Conservation (phyloP, 2,113 vertebrate genomes). For the Megaceryle maxima region DNA sequence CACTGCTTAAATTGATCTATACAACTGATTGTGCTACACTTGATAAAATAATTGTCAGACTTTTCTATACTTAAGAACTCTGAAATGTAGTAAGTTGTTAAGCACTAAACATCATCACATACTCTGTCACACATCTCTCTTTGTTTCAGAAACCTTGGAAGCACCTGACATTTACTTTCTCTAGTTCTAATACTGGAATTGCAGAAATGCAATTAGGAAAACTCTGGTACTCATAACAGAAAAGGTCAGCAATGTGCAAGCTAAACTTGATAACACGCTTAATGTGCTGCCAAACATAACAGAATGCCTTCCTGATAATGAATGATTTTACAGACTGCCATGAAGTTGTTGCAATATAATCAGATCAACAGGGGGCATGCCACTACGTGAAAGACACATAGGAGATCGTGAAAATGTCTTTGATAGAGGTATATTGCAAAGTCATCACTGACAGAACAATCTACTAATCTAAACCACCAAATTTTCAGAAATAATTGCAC, state of each 20-base stretch:
- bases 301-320: constrained; percentile 42
- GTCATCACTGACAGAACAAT: neutral
- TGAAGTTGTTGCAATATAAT: constrained; percentile 33
- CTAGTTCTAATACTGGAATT: constrained; percentile 21
- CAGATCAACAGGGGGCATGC: constrained; percentile 37
- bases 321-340: constrained; percentile 45
- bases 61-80: neutral
- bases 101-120: constrained; percentile 3
- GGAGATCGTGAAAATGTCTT: neutral
- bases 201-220: constrained; percentile 53
- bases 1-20: constrained; percentile 7
- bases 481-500: constrained; percentile 46
- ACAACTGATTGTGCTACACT: neutral
- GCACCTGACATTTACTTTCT: constrained; percentile 45
- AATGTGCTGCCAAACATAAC: constrained; percentile 49
- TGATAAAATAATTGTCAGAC: constrained; percentile 38
- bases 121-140: constrained; percentile 1
- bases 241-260: constrained; percentile 54
- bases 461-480: neutral
- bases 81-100: neutral
- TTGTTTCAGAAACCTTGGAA: neutral
- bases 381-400: neutral
- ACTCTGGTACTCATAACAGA: constrained; percentile 10
- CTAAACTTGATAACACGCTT: constrained; percentile 49
- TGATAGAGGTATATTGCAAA: constrained; percentile 10